Conservation (phyloP, 2,888 invertebrate genomes). For the Melangyna quadrimaculata region DNA sequence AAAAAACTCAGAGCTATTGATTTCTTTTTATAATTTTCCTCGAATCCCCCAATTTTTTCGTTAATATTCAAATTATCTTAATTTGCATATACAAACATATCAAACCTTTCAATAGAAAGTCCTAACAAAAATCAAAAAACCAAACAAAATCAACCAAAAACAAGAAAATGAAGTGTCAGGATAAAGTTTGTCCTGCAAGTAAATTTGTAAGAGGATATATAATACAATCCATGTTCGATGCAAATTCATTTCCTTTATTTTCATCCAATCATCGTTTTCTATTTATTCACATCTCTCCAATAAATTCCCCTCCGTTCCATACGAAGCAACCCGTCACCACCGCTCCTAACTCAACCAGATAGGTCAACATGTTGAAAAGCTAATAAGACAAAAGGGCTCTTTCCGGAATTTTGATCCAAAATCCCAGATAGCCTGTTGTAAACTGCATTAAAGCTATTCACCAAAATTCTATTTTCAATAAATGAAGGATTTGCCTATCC, state of each 20-base stretch:
- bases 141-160: background rate
- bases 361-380: slow-evolving; percentile 30
- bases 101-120: background rate
- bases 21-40: no score
- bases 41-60: no score
- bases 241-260: background rate
- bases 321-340: no score
- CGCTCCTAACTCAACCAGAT: background rate
- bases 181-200: background rate
- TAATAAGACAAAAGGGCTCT: slow-evolving; percentile 30
- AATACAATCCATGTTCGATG: background rate
- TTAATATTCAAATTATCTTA: background rate
- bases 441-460: slow-evolving; percentile 53
- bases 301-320: background rate
- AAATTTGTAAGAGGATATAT: background rate
- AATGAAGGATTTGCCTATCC: slow-evolving; percentile 35
- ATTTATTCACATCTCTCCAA: background rate
- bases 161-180: background rate
- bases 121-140: no score
- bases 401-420: slow-evolving; percentile 1
- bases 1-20: no score
- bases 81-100: background rate
- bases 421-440: slow-evolving; percentile 34
- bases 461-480: slow-evolving; percentile 46
- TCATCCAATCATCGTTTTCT: slow-evolving; percentile 16